These are phyloP conservation scores for Anneissia japonica DNA, from an alignment of 35 echinoderm and acorn worm genomes.

Conservation along the genomic window DNA sequence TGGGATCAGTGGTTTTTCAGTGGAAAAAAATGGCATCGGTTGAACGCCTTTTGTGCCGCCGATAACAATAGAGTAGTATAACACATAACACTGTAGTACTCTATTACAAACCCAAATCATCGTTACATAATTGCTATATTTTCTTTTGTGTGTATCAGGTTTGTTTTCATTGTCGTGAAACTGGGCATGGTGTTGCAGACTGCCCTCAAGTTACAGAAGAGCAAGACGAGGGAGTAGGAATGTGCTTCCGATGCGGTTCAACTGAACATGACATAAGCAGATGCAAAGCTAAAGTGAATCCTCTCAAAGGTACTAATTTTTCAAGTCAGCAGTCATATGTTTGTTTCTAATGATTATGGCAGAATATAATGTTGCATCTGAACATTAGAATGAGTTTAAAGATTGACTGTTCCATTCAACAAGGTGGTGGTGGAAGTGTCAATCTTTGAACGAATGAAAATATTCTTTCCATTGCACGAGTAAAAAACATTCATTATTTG, in stretches of 20 bases:
- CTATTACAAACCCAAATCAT: not conserved
- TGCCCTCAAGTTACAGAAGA: slow-evolving; percentile 45
- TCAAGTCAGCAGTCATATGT: no score
- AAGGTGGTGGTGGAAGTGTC: no score
- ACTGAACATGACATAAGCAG: slow-evolving; percentile 55
- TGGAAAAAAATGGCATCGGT: not conserved
- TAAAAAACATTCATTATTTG: no score
- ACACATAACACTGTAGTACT: not conserved
- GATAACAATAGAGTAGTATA: not conserved
- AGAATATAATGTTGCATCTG: no score
- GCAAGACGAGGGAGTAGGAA: slow-evolving; percentile 43
- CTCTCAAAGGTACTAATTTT: slow-evolving; percentile 52
- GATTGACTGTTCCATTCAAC: no score
- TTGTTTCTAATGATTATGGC: no score
- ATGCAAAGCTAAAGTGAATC: slow-evolving; percentile 52
- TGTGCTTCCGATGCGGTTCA: slow-evolving; percentile 69
- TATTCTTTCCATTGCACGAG: no score
- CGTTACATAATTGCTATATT: not conserved
- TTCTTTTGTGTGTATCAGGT: slow-evolving; percentile 20
- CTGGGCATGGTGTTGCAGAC: slow-evolving; percentile 70
- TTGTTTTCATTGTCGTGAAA: slow-evolving; percentile 66
- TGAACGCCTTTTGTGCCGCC: no score
- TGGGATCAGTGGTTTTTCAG: not conserved
- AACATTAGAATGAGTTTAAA: no score
- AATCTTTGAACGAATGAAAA: no score